Percentiles rank a stretch among this genome's conserved stretches.
phyloP scores from a whole-genome alignment of 2,113 vertebrate species.

The Dasyurus viverrinus region DNA sequence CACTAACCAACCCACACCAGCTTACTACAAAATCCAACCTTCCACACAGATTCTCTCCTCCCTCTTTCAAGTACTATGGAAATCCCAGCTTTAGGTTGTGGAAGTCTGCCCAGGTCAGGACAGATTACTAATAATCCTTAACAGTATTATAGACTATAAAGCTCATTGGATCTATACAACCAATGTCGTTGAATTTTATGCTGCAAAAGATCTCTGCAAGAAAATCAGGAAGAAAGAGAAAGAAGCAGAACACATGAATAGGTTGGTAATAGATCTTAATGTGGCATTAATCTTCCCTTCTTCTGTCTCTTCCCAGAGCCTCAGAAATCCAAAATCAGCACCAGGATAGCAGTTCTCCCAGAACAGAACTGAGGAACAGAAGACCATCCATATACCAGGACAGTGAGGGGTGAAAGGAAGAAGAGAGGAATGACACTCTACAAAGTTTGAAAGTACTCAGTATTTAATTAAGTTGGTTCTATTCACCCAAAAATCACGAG shows the following conservation, averaged over 20 bases:
- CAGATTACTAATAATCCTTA: not conserved
- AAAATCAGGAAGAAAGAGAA: not conserved
- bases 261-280: not conserved
- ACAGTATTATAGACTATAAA: not conserved
- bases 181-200: not conserved
- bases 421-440: not conserved
- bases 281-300: not conserved
- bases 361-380: not conserved
- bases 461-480: not conserved
- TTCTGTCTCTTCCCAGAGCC: not conserved
- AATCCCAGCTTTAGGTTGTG: not conserved
- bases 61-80: not conserved
- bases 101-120: not conserved
- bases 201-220: not conserved
- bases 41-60: not conserved
- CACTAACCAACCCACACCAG: not conserved
- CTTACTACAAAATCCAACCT: not conserved
- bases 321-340: not conserved
- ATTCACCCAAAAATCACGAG: not conserved
- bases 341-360: too few species aligned
- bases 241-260: not conserved
- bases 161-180: not conserved
- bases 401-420: not conserved
- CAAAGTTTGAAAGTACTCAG: not conserved
- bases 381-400: not conserved